Conservation (phyloP, 2,797 vertebrate genomes). For the Pseudomugil gertrudae region DNA sequence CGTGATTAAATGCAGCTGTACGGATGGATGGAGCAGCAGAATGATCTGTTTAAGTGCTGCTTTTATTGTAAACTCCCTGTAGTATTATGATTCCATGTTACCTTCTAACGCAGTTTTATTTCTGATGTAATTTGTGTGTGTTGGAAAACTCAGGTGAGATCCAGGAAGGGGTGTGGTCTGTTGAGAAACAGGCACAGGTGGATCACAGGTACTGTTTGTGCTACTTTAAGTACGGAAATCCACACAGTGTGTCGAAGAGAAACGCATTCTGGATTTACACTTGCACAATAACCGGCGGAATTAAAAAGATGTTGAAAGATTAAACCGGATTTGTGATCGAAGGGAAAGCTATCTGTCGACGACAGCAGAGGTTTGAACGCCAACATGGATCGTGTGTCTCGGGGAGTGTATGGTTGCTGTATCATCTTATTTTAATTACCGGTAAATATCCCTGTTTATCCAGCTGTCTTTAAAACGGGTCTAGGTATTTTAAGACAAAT, state of each 20-base stretch:
- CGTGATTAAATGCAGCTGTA: no score
- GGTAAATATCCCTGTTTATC: constrained; percentile 24
- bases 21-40: no score
- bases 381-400: constrained; percentile 52
- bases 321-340: constrained; percentile 17
- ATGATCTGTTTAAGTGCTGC: no score
- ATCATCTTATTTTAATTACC: constrained; percentile 2
- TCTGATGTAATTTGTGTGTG: no score
- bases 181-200: constrained; percentile 31
- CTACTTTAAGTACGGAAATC: background rate
- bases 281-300: background rate
- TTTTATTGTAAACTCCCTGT: no score
- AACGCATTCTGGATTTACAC: rapidly evolving
- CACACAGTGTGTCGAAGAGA: no score
- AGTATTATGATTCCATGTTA: no score
- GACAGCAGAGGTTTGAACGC: constrained; percentile 14
- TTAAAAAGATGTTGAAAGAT: background rate
- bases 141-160: constrained; percentile 42
- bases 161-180: constrained; percentile 60
- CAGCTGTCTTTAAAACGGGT: background rate
- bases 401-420: constrained; percentile 15
- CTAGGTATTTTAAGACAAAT: no score
- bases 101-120: no score
- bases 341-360: background rate
- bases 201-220: background rate